A percentile compares a stretch with the other conserved stretches of the same genome.
Conservation (phyloP, 2,113 vertebrate genomes). For the Collichthys lucidus region DNA sequence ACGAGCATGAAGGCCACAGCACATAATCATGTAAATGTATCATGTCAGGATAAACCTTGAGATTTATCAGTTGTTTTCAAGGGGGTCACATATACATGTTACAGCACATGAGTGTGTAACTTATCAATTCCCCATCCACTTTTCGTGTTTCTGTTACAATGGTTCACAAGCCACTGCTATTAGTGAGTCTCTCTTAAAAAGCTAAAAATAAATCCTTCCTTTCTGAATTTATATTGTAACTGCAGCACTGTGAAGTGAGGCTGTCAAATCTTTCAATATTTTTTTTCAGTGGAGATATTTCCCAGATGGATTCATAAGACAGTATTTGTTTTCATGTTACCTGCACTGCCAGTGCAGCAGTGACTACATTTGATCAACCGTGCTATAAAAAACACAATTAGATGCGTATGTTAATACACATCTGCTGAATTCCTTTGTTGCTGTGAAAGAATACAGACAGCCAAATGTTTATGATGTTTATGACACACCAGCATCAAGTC, state of each 20-base stretch:
- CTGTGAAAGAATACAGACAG: slow-evolving; percentile 3
- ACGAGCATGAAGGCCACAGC: neutral
- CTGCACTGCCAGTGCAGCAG: neutral
- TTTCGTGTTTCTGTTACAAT: neutral
- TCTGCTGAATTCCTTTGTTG: slow-evolving; percentile 17
- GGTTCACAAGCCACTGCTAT: neutral
- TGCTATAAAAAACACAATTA: neutral
- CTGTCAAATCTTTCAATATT: slow-evolving; percentile 18
- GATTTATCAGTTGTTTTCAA: neutral
- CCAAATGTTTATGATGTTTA: neutral
- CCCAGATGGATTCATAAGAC: neutral
- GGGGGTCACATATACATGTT: neutral
- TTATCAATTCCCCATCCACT: neutral
- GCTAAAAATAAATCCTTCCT: slow-evolving; percentile 8
- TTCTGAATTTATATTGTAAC: neutral
- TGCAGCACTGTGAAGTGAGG: neutral
- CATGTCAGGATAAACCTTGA: neutral
- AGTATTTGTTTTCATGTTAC: neutral
- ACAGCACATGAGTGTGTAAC: neutral
- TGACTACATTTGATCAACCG: neutral
- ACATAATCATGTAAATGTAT: neutral
- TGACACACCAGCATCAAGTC: neutral
- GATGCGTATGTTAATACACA: neutral
- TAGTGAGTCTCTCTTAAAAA: neutral
- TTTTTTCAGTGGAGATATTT: slow-evolving; percentile 21